phyloP scores from a whole-genome alignment of 2,797 vertebrate species.

The Zenarchopterus dispar region DNA sequence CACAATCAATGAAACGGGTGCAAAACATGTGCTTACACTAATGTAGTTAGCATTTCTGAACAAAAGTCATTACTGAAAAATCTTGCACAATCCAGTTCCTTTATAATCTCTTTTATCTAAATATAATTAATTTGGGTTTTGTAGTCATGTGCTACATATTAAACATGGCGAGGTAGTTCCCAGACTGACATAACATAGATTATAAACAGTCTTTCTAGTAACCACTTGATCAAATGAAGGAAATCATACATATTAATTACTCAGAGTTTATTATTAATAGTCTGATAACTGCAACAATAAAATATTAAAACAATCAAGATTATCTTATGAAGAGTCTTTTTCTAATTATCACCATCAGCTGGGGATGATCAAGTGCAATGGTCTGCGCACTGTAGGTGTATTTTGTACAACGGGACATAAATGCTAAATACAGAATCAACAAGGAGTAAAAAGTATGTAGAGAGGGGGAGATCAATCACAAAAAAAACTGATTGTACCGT shows the following conservation, averaged over 20 bases:
- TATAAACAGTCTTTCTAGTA: background rate
- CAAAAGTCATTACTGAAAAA: too few relatives aligned
- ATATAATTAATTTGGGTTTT: too few relatives aligned
- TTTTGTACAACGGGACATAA: background rate
- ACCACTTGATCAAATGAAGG: slow-evolving; percentile 14
- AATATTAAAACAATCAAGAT: slow-evolving; percentile 11
- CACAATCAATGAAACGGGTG: background rate
- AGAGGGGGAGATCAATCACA: slow-evolving; percentile 9
- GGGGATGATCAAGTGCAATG: too few relatives aligned
- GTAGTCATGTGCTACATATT: too few relatives aligned
- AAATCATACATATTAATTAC: background rate
- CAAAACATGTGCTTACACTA: background rate
- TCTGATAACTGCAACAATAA: too few relatives aligned
- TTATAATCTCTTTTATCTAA: too few relatives aligned
- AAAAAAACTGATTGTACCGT: slow-evolving; percentile 81
- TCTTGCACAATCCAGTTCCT: too few relatives aligned
- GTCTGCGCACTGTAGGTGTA: too few relatives aligned
- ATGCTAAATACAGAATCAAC: slow-evolving; percentile 19
- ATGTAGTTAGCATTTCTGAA: too few relatives aligned
- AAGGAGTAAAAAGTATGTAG: slow-evolving; percentile 6
- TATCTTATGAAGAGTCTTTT: slow-evolving; percentile 3
- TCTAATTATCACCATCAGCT: background rate
- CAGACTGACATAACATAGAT: too few relatives aligned
- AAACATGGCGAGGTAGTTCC: too few relatives aligned
- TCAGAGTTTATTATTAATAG: too few relatives aligned